Base-by-base conservation (phyloP, 2,888 invertebrate species). In the Aproaerema taeniolella region DNA sequence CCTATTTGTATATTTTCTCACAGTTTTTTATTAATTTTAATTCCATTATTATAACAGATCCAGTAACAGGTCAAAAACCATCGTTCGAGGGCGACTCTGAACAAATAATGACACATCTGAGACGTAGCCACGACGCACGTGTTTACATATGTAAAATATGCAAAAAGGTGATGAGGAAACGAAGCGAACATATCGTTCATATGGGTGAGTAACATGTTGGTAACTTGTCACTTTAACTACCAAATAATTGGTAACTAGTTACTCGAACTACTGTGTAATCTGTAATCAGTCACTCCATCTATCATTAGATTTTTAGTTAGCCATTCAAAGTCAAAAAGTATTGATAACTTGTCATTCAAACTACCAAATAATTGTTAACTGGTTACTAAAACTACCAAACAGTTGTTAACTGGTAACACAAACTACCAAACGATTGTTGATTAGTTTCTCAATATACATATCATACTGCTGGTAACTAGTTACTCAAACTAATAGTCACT, bases 111-210 rank as follows among this genome's bases (percentile, higher is more conserved):
- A 62, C 79, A 0, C 94, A 94, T 50, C 69, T 93, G 55, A 90
- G 89, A 58, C 53, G 59, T 0, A 66, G 52, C 0, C 94, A 94
- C 63, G 89, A 89, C 34, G 79, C 89, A 0, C 82, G 91, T 0
- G 59, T 92, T 1, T 92, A 93, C 60, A 89, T 93, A 35, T 95
- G 94, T 50, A 90, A 90, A 42, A 72, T 91, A 3, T 94, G 94
- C 58, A 91, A 91, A 0, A 75, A 81, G 14, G 89, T 91, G 33
- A 91, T 93, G 58, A 71, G 88, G 31, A 90, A 89, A 50, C 77
- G 92, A 11, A 88, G 83, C n/a, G 91, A 91, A 41, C 80, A 92
- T 3, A 88, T 88, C 0, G 61, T 80, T 4, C 93, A 93, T 68
- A 69, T 92, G 29, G 91, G 85, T 82, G n/a, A 51, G 52, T 49